Evolutionary conservation across 2,113 vertebrate species (phyloP).

Genomic region (Chroicocephalus ridibundus): DNA sequence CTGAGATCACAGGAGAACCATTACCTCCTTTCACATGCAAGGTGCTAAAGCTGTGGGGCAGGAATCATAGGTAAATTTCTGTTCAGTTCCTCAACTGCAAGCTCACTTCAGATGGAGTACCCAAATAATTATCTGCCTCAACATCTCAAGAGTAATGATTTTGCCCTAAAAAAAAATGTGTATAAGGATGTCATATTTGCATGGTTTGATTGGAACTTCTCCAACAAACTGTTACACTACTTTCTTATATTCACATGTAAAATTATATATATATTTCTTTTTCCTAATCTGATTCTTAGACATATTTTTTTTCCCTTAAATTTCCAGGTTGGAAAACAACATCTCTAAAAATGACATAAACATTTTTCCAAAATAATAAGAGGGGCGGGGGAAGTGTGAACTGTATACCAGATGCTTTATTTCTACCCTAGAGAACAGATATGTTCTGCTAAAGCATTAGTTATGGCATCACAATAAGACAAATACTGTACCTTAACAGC

Average conservation of each 20-base stretch:
- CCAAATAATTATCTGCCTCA: neutral
- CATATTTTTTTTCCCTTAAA: neutral
- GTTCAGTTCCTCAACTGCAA: neutral
- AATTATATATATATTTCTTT: neutral
- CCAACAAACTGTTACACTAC: neutral
- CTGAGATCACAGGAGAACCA: neutral
- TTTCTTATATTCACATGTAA: neutral
- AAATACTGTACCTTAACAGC: neutral
- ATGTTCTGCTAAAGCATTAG: neutral
- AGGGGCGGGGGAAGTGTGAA: fast-evolving
- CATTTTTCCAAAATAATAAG: neutral
- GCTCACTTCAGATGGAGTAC: neutral
- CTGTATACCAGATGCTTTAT: neutral
- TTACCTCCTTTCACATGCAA: neutral
- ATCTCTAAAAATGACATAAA: neutral
- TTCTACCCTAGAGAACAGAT: neutral
- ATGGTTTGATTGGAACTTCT: neutral
- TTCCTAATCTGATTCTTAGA: neutral
- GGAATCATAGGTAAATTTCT: neutral
- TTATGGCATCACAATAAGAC: neutral
- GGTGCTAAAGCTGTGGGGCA: neutral
- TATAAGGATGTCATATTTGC: neutral
- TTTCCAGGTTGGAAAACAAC: neutral
- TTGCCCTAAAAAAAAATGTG: neutral
- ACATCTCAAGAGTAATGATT: neutral